These are phyloP conservation scores for Molossus molossus DNA, from an alignment of 2,797 vertebrate species.

Conservation along the genomic window DNA sequence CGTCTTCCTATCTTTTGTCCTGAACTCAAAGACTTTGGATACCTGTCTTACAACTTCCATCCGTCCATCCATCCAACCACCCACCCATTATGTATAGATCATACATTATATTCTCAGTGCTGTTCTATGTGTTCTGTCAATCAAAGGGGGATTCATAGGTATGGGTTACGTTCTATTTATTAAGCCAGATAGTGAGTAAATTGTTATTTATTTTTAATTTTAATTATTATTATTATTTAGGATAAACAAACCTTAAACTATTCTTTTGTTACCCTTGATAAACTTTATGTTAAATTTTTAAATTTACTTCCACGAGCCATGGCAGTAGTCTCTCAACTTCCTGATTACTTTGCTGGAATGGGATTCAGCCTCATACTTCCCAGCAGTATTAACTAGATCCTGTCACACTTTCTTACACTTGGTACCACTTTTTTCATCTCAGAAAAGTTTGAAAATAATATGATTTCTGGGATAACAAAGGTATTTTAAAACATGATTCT, in stretches of 20 bases:
- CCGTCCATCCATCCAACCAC: too few relatives aligned
- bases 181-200: neutral
- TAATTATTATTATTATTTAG: neutral
- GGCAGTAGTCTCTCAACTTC: neutral
- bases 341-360: neutral
- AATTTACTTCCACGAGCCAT: neutral
- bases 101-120: neutral
- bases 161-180: neutral
- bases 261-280: neutral
- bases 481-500: slow-evolving; percentile 2
- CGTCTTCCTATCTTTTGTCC: neutral
- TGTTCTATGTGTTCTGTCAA: neutral
- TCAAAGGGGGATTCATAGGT: neutral
- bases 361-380: neutral
- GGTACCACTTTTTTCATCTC: neutral
- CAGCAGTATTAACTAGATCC: neutral
- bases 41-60: neutral
- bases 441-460: slow-evolving; percentile 21
- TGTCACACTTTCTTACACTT: slow-evolving; percentile 2
- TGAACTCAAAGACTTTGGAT: neutral
- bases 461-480: neutral
- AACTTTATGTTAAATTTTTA: neutral
- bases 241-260: neutral
- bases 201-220: neutral
- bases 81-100: neutral